Evolutionary conservation across 1,140 invertebrate species (phyloP).

Genomic region (Acyrthosiphon pisum): DNA sequence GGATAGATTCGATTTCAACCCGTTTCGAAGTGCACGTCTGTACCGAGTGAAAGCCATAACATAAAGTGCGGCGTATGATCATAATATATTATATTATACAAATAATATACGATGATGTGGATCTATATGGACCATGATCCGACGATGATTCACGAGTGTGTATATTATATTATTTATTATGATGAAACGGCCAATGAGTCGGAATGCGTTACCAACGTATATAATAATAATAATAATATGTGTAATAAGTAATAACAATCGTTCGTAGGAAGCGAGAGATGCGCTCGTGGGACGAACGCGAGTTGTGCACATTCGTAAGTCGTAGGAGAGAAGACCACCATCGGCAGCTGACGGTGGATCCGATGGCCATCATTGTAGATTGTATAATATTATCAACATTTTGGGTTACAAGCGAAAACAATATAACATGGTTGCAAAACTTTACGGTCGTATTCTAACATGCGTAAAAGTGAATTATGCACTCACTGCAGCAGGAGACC

Average conservation of each 20-base stretch:
- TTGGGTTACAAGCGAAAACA: not conserved
- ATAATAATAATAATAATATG: not conserved
- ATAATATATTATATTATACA: not conserved
- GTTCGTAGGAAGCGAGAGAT: conserved; percentile 28
- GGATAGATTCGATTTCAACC: not conserved
- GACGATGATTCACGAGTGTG: not conserved
- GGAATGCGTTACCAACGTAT: conserved; percentile 18
- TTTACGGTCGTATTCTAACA: not conserved
- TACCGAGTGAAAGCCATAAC: conserved; percentile 15
- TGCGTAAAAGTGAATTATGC: not conserved
- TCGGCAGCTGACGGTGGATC: not conserved
- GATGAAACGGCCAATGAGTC: not conserved
- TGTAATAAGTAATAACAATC: not conserved
- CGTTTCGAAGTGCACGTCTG: not conserved
- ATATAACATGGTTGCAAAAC: not conserved
- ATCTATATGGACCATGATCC: not conserved
- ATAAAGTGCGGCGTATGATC: not conserved
- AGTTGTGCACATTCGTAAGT: not conserved
- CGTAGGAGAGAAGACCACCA: not conserved
- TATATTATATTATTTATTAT: not conserved
- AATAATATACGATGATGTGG: not conserved
- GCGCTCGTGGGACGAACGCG: conserved; percentile 1
- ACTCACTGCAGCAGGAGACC: too few species aligned
- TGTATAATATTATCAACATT: not conserved
- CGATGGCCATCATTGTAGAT: not conserved